Percentiles rank a stretch among this genome's conserved stretches.
Conservation (phyloP, 2,797 vertebrate species). For the Lepus townsendii region DNA sequence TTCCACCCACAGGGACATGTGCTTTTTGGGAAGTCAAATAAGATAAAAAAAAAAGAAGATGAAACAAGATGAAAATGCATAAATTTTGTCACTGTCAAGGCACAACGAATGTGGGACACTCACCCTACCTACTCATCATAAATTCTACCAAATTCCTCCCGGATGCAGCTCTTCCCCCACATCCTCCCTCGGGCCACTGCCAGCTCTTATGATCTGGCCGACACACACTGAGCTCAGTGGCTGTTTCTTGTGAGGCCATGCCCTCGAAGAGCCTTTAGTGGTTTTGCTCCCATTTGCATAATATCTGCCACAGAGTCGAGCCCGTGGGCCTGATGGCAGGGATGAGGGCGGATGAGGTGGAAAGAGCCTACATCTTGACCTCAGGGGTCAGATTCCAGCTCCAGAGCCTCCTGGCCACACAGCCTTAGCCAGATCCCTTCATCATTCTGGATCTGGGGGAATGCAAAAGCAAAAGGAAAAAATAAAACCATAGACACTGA, state of each 20-base stretch:
- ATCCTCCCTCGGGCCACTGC: rapidly evolving
- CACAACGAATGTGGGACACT: neutral
- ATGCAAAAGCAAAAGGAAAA: neutral
- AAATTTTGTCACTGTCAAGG: neutral
- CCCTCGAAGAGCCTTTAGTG: too few relatives aligned
- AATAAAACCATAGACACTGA: neutral
- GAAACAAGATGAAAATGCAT: neutral
- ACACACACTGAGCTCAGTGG: neutral
- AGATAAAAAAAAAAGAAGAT: neutral
- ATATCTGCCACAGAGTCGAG: neutral
- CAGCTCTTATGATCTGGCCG: neutral
- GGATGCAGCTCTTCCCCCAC: too few relatives aligned
- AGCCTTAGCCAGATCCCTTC: neutral
- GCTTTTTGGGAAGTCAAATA: neutral
- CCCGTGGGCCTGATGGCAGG: rapidly evolving
- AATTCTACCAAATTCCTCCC: too few relatives aligned
- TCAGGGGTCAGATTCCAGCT: neutral
- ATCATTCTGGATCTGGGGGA: neutral
- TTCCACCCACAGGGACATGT: neutral
- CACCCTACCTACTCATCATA: neutral
- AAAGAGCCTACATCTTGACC: neutral
- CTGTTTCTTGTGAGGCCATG: neutral
- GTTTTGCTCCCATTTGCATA: neutral
- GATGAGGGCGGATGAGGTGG: too few relatives aligned
- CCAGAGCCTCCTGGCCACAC: neutral